Evolutionary conservation across 1,140 invertebrate genomes (phyloP), one percentile per base, ranked within the genome.

Genomic region (Plodia interpunctella): DNA sequence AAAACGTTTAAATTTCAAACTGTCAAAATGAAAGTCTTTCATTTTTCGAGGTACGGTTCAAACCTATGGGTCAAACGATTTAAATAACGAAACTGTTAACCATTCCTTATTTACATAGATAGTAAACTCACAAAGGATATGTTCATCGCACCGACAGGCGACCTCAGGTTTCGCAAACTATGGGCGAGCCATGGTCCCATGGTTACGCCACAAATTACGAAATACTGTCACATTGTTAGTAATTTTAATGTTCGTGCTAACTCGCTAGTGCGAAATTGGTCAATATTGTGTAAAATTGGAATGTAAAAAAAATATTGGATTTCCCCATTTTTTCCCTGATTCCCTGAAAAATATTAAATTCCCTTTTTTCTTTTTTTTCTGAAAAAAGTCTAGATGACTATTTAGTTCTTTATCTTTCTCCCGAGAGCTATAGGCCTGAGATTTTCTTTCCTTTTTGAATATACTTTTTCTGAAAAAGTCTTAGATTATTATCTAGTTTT

Each of bases 131-230:
- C 38, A 44, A 44, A 44, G 38, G 38, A 44, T 44, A 44, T 44
- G 38, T 44, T 44, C 38, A 44, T 44, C 38, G 38, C 38, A 15
- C 15, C 38, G 38, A 44, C 5, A 15, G 2, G 38, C 30, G 9
- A 32, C 38, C 38, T 44, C 38, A 44, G n/a, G 38, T 44, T 78
- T 73, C 62, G 66, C 55, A 75, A 76, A 63, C 64, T 57, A 60
- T 65, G 54, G 65, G 44, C 59, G 62, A 51, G 56, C 58, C 56
- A 57, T 58, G 54, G 57, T 65, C 54, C 60, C 44, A 62, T 62
- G 54, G 44, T 66, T 53, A 56, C 61, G 49, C 57, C 53, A 53
- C 51, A 11, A 28, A 2, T 62, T 64, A 63, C 50, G 66, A 60
- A 54, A 65, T 65, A 58, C 64, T 59, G 63, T 62, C 57, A 60